These are phyloP conservation scores for Apodemia mormo DNA, from an alignment of 2,888 invertebrate species.

Conservation along the genomic window DNA sequence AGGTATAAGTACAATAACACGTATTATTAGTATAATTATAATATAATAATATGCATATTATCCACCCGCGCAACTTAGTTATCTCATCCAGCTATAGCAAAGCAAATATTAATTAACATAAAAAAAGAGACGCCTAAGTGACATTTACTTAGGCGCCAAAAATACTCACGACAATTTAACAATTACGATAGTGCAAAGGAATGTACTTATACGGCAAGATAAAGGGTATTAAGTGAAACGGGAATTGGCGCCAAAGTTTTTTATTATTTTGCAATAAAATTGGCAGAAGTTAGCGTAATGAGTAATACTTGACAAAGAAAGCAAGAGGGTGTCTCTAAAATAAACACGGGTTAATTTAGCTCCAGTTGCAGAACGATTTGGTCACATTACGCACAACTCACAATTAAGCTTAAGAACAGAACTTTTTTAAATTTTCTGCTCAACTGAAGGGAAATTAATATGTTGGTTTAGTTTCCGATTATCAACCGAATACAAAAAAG, in stretches of 20 bases:
- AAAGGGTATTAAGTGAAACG: slow-evolving; percentile 19
- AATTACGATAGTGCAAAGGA: slow-evolving; percentile 21
- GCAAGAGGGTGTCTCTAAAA: slow-evolving; percentile 42
- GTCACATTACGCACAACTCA: no score
- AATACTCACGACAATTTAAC: slow-evolving; percentile 21
- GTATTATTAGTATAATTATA: no score
- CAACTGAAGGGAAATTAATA: no score
- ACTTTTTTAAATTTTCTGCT: no score
- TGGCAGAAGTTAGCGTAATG: slow-evolving; percentile 58
- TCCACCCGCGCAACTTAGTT: neutral
- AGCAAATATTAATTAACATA: neutral
- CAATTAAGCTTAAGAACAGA: no score
- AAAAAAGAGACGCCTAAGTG: neutral
- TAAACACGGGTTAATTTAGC: slow-evolving; percentile 45
- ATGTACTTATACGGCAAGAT: slow-evolving; percentile 7
- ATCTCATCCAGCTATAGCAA: no score
- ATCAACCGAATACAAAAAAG: no score
- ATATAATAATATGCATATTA: neutral
- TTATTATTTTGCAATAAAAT: slow-evolving; percentile 65
- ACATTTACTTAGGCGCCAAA: slow-evolving; percentile 7
- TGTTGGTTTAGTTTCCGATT: no score
- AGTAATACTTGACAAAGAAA: slow-evolving; percentile 62
- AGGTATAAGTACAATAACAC: no score
- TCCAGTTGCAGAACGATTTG: slow-evolving; percentile 11
- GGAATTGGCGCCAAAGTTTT: slow-evolving; percentile 60